phyloP scores from a whole-genome alignment of 2,888 invertebrate genomes.

The Tridacna gigas region DNA sequence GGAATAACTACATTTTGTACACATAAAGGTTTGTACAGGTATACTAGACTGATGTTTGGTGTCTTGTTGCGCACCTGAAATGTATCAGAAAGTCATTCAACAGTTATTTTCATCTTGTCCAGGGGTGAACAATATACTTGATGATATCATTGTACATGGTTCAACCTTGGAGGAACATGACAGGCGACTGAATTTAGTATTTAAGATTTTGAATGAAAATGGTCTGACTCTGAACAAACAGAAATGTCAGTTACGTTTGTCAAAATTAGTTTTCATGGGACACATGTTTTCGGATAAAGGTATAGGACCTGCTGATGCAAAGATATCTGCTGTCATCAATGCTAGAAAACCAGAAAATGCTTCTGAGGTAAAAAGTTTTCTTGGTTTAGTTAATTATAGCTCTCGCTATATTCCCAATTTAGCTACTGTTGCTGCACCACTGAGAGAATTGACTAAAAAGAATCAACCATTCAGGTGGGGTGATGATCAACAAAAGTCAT shows the following conservation, averaged over 20 bases:
- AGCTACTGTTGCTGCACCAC: slow-evolving; percentile 24
- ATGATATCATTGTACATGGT: slow-evolving; percentile 20
- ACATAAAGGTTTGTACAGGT: slow-evolving; percentile 60
- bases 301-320: slow-evolving; percentile 35
- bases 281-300: slow-evolving; percentile 33
- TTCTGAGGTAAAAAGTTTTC: slow-evolving; percentile 27
- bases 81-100: slow-evolving; percentile 6
- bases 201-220: background rate
- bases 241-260: slow-evolving; percentile 61
- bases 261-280: slow-evolving; percentile 57
- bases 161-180: background rate
- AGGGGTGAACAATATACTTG: background rate
- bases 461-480: slow-evolving; percentile 21
- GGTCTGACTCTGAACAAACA: slow-evolving; percentile 16
- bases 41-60: slow-evolving; percentile 62
- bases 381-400: slow-evolving; percentile 45
- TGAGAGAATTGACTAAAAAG: background rate
- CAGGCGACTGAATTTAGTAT: background rate
- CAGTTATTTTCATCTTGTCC: background rate
- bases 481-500: slow-evolving; percentile 3
- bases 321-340: slow-evolving; percentile 31
- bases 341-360: slow-evolving; percentile 30
- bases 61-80: slow-evolving; percentile 58
- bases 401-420: slow-evolving; percentile 47
- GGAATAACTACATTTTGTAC: slow-evolving; percentile 54